phyloP scores from a whole-genome alignment of 1,140 invertebrate genomes.

The Ceratina australensis region DNA sequence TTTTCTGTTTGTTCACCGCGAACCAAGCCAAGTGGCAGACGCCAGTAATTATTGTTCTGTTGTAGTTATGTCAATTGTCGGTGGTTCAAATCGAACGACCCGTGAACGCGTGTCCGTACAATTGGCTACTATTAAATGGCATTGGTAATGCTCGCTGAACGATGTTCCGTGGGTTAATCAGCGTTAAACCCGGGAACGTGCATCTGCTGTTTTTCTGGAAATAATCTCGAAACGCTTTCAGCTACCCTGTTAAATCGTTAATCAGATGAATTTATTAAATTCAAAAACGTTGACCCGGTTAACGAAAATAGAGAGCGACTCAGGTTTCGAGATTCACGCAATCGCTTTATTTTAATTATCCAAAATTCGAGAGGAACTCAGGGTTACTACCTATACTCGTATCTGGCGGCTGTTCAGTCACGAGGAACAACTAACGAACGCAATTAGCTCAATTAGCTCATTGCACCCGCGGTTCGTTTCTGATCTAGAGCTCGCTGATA shows the following conservation, averaged over 20 bases:
- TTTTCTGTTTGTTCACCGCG: no score
- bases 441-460: conserved; percentile 70
- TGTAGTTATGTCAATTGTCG: conserved; percentile 47
- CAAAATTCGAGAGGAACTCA: background rate
- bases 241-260: no score
- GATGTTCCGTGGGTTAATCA: conserved; percentile 43
- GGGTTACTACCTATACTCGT: background rate
- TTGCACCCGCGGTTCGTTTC: conserved; percentile 55
- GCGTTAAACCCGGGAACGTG: conserved; percentile 3
- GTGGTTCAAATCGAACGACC: conserved; percentile 43
- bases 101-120: conserved; percentile 1
- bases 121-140: conserved; percentile 27
- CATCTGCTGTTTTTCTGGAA: background rate
- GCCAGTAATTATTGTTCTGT: conserved; percentile 40
- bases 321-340: conserved; percentile 38
- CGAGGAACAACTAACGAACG: conserved; percentile 60
- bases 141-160: conserved; percentile 29
- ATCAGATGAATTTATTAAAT: no score
- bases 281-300: conserved; percentile 33
- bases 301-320: conserved; percentile 41
- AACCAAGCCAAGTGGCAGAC: no score
- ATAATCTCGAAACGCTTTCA: no score
- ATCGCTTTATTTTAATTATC: conserved; percentile 21
- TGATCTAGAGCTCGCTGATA: conserved; percentile 30
- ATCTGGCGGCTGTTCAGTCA: conserved; percentile 49